Base-by-base conservation (phyloP, 2,888 invertebrate genomes). In the Acanthococcus lagerstroemiae region DNA sequence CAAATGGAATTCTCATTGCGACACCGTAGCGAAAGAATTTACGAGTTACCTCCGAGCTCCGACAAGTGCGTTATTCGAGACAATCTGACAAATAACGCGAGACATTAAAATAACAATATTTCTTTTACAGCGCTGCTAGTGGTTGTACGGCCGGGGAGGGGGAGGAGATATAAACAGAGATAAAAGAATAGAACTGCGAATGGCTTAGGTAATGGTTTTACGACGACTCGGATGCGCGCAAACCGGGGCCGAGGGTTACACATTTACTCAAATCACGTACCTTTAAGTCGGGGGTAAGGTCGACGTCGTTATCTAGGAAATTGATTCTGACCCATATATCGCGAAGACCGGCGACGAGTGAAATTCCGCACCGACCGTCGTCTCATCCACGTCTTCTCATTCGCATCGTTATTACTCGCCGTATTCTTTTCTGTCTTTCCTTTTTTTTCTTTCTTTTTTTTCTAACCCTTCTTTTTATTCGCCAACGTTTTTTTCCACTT, bases 221-320 rank as follows among this genome's bases (percentile, higher is more conserved):
- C n/a, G n/a, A n/a, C n/a, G n/a, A n/a, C n/a, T n/a, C n/a, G n/a
- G n/a, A n/a, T n/a, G n/a, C n/a, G n/a, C n/a, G n/a, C n/a, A n/a
- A n/a, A n/a, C n/a, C n/a, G n/a, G n/a, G n/a, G n/a, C n/a, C n/a
- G n/a, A n/a, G 58, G 25, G 19, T 26, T 48, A 48, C 58, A 58
- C 58, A 58, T 58, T 58, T 58, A 58, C 58, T 58, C 58, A 58
- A 58, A 58, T 58, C 58, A 58, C 58, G 58, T 58, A 58, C 44
- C 58, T 45, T 26, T 21, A n/a, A 58, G 58, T 58, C 58, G 46
- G n/a, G n/a, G n/a, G 58, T 58, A 63, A 63, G 54, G 54, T 63
- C 63, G 63, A 44, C 54, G 63, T 63, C 54, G 63, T 54, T 54
- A 63, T 37, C 54, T 63, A 63, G 63, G 54, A 54, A 58, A 58